Base-by-base conservation (phyloP, 1,140 invertebrate genomes). In the Branchinecta lynchi region DNA sequence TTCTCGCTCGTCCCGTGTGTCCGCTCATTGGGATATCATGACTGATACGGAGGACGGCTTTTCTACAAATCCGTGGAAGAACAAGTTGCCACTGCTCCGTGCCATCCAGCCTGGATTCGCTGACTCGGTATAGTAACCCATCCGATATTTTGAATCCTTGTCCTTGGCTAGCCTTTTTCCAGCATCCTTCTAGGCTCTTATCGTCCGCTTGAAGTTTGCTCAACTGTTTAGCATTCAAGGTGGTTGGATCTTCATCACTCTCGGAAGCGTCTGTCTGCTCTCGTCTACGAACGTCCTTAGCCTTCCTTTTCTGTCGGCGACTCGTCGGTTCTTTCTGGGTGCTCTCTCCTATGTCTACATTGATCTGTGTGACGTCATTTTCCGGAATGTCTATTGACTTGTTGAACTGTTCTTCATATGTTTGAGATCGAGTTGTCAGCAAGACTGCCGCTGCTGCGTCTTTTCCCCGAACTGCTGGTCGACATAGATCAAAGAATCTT, bases 1-100 rank as follows among this genome's bases (percentile, higher is more conserved):
- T 74, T 43, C 68, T 69, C 17, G 45, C 66, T 44, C 67, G 45
- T 21, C 72, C 72, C 7, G 69, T 17, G 65, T 74, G 74, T n/a
- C 73, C 51, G 17, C 51, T 60, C 17, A 60, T 15, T 20, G 12
- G 17, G 12, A 20, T 15, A 20, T 60, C 51, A 20, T 60, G 51
- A 20, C 12, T 20, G 17, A 60, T 15, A 12, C 17, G 12, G 12
- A 60, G 12, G 51, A 60, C 17, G 51, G 17, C 12, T 12, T 12
- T 15, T 60, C 17, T 60, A 20, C 51, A 60, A 60, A 20, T 15
- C 17, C 6, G 1, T 2, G 51, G 51, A 12, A 60, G 17, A 60
- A 60, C 51, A 2, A 60, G 51, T 60, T 60, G 51, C 51, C 12
- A 60, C 3, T 15, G 12, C 6, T 60, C 51, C 51, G 12, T 20